phyloP scores from a whole-genome alignment of 2,888 invertebrate species.

The Scaptomyza caliginosa region DNA sequence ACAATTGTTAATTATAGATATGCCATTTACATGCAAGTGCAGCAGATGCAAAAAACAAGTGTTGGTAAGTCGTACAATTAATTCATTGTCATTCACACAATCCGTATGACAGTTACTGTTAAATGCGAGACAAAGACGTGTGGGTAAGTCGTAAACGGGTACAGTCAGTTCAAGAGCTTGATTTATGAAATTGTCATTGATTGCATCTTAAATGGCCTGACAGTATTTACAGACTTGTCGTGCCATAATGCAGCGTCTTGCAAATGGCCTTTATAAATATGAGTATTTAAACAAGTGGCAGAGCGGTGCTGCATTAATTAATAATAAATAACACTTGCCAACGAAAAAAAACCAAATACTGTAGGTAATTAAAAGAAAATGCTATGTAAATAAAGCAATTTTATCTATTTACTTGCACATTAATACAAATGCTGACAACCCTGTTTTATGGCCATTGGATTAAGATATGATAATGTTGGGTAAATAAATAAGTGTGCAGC shows the following conservation, averaged over 20 bases:
- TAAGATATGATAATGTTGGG: slow-evolving; percentile 34
- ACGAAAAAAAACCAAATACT: neutral
- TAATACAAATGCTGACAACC: slow-evolving; percentile 2
- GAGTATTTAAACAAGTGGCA: slow-evolving; percentile 16
- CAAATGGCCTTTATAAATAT: neutral
- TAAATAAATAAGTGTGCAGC: slow-evolving; percentile 65
- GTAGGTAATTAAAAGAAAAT: neutral
- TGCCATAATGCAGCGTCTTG: neutral
- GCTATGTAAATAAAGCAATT: neutral
- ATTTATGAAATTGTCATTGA: slow-evolving; percentile 23
- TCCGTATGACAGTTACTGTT: slow-evolving; percentile 21
- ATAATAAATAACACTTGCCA: neutral
- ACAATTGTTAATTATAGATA: neutral
- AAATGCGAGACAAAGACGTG: slow-evolving; percentile 10
- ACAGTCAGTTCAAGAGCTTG: slow-evolving; percentile 45
- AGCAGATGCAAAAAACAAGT: slow-evolving; percentile 5
- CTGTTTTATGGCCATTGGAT: slow-evolving; percentile 11
- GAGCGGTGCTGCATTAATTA: slow-evolving; percentile 23
- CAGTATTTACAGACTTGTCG: neutral
- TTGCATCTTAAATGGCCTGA: slow-evolving; percentile 24
- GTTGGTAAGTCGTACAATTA: neutral
- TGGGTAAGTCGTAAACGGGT: slow-evolving; percentile 28
- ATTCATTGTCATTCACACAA: slow-evolving; percentile 34
- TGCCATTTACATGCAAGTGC: slow-evolving; percentile 6
- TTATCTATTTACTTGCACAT: slow-evolving; percentile 19